Evolutionary conservation across 2,797 vertebrate species (phyloP), one percentile per base, ranked within the genome.

Genomic region (Esox lucius): DNA sequence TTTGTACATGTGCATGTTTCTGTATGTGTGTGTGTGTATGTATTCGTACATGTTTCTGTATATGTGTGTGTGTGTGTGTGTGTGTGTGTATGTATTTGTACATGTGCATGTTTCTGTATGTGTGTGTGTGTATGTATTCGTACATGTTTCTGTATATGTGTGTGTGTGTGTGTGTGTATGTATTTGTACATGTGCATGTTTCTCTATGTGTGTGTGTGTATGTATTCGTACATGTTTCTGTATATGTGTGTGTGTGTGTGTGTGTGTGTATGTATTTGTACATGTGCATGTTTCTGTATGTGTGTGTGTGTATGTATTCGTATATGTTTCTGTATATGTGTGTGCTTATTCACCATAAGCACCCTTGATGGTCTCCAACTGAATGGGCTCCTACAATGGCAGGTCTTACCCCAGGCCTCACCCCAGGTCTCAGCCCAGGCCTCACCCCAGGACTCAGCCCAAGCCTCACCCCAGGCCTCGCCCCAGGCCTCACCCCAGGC

Each of bases 61-160:
- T 66, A 64, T 66, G 64, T 24, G 46, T 49, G 42, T 26, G 39
- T 66, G 64, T 66, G 64, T 66, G 64, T 24, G 46, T 49, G 42
- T 26, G 39, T 22, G 33, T 68, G 35, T n/a, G 28, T 19, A 3
- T 19, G 75, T 64, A n/a, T n/a, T n/a, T n/a, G n/a, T n/a, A n/a
- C n/a, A n/a, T n/a, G n/a, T n/a, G n/a, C n/a, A n/a, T 79, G 75
- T 84, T 53, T 22, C 68, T 68, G 69, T 35, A 53, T 70, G 61
- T 65, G 68, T 64, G 68, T 70, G 46, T 65, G 53, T 46, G 51
- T n/a, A n/a, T n/a, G n/a, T n/a, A n/a, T n/a, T n/a, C n/a, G n/a
- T n/a, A n/a, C n/a, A n/a, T n/a, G n/a, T n/a, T n/a, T n/a, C n/a
- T n/a, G n/a, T n/a, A n/a, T n/a, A n/a, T n/a, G n/a, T n/a, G n/a